A percentile compares a stretch with the other conserved stretches of the same genome.
Evolutionary conservation across 2,797 vertebrate genomes (phyloP).

Genomic region (Miichthys miiuy): DNA sequence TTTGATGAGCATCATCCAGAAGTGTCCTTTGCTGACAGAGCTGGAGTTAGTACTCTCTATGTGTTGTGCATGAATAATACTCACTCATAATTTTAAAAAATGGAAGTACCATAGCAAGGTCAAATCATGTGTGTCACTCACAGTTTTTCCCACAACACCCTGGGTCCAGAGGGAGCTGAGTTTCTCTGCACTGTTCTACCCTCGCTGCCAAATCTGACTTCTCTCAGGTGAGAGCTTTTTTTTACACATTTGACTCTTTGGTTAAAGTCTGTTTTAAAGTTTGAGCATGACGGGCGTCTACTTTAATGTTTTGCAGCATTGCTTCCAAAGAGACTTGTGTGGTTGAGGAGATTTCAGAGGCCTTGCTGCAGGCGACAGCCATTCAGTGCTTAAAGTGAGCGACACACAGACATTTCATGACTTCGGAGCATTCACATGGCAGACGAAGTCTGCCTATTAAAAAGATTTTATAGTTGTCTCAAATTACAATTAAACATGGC

Average conservation of each 20-base stretch:
- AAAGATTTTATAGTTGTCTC: no score
- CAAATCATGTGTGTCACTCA: conserved; percentile 35
- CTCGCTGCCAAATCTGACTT: conserved; percentile 81
- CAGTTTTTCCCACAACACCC: conserved; percentile 85
- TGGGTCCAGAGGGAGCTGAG: conserved; percentile 75
- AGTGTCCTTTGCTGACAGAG: conserved; percentile 79
- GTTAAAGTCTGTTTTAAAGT: not conserved
- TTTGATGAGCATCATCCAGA: conserved; percentile 60
- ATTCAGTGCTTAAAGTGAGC: conserved; percentile 63
- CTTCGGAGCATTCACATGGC: not conserved
- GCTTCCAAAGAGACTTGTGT: conserved; percentile 47
- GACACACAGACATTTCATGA: not conserved
- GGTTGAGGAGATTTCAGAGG: conserved; percentile 50
- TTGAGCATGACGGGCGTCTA: not conserved
- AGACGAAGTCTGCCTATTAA: no score
- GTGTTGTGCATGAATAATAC: not conserved
- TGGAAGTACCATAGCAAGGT: not conserved
- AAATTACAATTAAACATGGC: not conserved
- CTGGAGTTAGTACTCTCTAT: conserved; percentile 83
- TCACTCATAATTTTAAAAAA: not conserved
- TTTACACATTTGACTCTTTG: not conserved
- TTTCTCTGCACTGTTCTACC: conserved; percentile 80
- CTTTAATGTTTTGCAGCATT: conserved; percentile 48
- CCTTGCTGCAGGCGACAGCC: conserved; percentile 33
- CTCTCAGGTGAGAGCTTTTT: conserved; percentile 81